A percentile compares a stretch with the other conserved stretches of the same genome.
These are phyloP conservation scores for Macaca fascicularis DNA, from an alignment of 2,113 vertebrate species.

Conservation along the genomic window DNA sequence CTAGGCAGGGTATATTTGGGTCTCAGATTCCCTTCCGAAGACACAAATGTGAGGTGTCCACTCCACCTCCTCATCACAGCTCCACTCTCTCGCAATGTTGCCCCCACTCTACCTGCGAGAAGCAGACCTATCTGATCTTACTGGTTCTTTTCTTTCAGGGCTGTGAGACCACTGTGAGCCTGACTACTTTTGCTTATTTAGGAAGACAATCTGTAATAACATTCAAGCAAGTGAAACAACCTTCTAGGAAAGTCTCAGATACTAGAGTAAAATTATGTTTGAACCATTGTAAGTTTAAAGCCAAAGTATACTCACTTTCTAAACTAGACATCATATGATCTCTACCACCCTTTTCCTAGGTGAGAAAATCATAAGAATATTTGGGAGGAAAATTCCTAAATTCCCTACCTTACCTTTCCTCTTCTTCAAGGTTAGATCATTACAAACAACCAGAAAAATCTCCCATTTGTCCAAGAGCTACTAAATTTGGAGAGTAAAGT, in stretches of 20 bases:
- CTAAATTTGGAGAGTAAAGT: not conserved
- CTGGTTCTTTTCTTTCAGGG: not conserved
- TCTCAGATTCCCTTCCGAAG: not conserved
- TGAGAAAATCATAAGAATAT: not conserved
- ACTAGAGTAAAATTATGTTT: not conserved
- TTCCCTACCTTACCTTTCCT: not conserved
- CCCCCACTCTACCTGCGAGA: not conserved
- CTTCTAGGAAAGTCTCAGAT: not conserved
- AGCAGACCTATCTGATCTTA: not conserved
- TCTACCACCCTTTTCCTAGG: not conserved
- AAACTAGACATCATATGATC: not conserved
- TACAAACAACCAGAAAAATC: not conserved
- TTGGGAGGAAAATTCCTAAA: not conserved
- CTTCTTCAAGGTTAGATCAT: not conserved
- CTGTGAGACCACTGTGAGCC: not conserved
- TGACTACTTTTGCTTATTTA: not conserved
- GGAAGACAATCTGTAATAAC: not conserved
- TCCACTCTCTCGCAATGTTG: not conserved
- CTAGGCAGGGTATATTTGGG: not conserved
- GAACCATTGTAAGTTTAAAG: not conserved
- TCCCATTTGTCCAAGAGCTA: not conserved
- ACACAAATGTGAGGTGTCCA: not conserved
- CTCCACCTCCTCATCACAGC: no score
- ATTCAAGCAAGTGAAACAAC: not conserved
- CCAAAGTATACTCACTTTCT: not conserved